Conservation (phyloP, 2,888 invertebrate species). For the Bugulina stolonifera region DNA sequence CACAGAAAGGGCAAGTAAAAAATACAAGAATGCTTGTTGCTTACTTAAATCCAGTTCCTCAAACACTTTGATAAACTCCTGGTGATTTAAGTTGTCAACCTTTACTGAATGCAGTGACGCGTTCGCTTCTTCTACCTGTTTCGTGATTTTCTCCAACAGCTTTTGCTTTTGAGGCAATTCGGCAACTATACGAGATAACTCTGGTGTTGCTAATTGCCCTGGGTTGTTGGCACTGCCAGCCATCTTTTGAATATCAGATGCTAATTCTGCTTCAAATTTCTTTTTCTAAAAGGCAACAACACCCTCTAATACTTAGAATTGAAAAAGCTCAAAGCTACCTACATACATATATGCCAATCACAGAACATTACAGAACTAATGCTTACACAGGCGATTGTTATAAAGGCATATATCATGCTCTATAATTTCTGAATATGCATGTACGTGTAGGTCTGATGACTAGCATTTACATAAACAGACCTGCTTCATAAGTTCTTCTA, state of each 20-base stretch:
- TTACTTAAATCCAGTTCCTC: neutral
- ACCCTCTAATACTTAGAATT: too few relatives aligned
- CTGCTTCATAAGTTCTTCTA: too few relatives aligned
- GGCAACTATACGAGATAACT: neutral
- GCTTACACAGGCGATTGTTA: too few relatives aligned
- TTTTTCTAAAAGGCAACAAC: constrained; percentile 9
- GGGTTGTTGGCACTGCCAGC: neutral
- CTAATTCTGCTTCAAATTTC: neutral
- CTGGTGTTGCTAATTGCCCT: neutral
- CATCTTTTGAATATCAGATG: constrained; percentile 14
- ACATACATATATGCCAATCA: too few relatives aligned
- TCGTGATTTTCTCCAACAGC: constrained; percentile 10
- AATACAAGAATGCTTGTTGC: too few relatives aligned
- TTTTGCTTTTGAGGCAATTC: constrained; percentile 1
- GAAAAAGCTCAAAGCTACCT: too few relatives aligned
- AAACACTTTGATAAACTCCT: constrained; percentile 22
- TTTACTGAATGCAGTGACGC: neutral
- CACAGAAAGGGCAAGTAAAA: too few relatives aligned
- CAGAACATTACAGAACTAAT: too few relatives aligned
- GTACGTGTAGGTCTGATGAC: too few relatives aligned
- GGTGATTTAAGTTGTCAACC: neutral
- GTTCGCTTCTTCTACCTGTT: neutral
- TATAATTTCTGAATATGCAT: too few relatives aligned
- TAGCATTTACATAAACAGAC: too few relatives aligned
- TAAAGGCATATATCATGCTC: too few relatives aligned